Evolutionary conservation across 1,140 invertebrate species (phyloP), one percentile per base, ranked within the genome.

Genomic region (Bombus consobrinus): DNA sequence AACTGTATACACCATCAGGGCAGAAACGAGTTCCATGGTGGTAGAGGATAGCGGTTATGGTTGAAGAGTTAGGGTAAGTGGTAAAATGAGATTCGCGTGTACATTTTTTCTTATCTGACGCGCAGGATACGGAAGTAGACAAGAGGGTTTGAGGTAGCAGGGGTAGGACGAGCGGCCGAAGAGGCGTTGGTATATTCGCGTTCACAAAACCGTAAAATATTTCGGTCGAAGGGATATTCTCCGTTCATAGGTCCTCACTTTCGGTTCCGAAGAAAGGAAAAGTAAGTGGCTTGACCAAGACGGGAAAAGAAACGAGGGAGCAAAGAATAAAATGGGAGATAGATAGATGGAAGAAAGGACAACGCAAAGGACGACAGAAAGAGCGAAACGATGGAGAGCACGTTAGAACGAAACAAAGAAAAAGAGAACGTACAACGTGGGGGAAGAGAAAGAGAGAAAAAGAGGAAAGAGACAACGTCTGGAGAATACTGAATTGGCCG

Each of bases 401-500:
- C 3, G 57, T 13, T 43, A 39, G 53, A 10, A 59, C 12, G 39
- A 32, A 72, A 83, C 62, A 59, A 41, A 68, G 57, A 69, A 34
- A 15, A 53, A 41, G 22, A 75, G 12, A 66, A 32, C 43, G 66
- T 41, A 22, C 43, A n/a, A 12, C 75, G 43, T 57, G 25, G 41
- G 28, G 37, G 39, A 32, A 66, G 13, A 78, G 34, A 77, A 59
- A 62, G 81, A 71, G 59, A 82, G 39, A 74, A 69, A 85, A 81
- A 71, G 75, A 64, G 47, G 74, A 66, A 69, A 66, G 43, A 74
- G 62, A 88, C 74, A 85, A 88, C 88, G 88, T 81, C 87, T 43
- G 69, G 47, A 87, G 87, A 90, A 91, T 87, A 91, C 87, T 73
- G 78, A 87, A 91, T 88, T 82, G 90, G 86, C 39, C 76, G 79